Evolutionary conservation across 2,113 vertebrate genomes (phyloP).

Genomic region (Suncus etruscus): DNA sequence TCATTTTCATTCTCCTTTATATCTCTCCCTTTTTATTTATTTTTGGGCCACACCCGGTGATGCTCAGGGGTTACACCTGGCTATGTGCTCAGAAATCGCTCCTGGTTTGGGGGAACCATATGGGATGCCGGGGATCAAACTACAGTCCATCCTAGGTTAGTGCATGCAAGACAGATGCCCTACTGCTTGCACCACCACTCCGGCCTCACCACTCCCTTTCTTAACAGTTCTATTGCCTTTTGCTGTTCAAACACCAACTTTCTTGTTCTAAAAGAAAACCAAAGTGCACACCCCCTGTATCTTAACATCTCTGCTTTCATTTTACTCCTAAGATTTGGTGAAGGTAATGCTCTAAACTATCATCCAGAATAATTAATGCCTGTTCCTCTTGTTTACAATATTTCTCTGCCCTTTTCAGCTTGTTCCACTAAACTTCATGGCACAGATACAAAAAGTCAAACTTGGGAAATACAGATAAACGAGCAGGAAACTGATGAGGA

Average conservation of each 20-base stretch:
- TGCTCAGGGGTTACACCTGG: too few species aligned
- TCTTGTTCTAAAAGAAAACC: neutral
- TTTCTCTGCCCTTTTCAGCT: neutral
- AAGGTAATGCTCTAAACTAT: neutral
- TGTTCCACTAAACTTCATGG: neutral
- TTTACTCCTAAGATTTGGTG: neutral
- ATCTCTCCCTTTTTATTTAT: neutral
- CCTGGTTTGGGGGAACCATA: too few species aligned
- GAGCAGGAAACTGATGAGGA: neutral
- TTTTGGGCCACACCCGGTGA: too few species aligned
- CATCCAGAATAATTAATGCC: neutral
- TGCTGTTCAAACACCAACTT: neutral
- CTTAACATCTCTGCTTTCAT: too few species aligned
- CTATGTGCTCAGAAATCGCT: too few species aligned
- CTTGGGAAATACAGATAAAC: neutral
- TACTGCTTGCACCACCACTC: too few species aligned
- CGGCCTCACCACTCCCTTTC: neutral
- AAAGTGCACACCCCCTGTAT: neutral
- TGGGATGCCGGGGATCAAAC: too few species aligned
- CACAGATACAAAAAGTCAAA: neutral
- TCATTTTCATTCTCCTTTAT: neutral
- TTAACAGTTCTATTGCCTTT: neutral
- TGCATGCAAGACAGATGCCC: too few species aligned
- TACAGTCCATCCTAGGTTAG: too few species aligned
- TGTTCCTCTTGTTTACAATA: neutral